phyloP scores from a whole-genome alignment of 2,113 vertebrate genomes.

The Desmodus rotundus region DNA sequence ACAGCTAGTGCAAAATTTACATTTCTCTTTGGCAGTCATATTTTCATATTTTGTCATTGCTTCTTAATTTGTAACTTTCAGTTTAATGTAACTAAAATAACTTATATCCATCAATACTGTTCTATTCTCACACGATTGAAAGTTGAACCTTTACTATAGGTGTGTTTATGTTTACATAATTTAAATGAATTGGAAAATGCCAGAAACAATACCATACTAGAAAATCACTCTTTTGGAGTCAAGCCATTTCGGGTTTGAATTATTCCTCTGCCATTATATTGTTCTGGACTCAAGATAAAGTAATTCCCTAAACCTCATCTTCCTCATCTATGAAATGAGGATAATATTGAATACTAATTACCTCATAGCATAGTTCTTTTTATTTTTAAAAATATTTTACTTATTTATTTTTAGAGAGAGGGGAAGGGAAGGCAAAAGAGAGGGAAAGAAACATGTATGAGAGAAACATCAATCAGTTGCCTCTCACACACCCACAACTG shows the following conservation, averaged over 20 bases:
- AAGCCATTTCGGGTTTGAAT: neutral
- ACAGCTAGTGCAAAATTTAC: neutral
- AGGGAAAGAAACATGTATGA: no score
- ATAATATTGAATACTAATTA: neutral
- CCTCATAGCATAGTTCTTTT: neutral
- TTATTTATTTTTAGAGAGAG: no score
- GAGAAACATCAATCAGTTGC: no score
- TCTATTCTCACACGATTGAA: neutral
- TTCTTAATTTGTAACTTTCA: neutral
- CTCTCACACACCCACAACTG: no score
- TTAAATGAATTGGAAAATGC: neutral
- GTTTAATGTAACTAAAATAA: neutral
- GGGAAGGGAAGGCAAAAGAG: no score
- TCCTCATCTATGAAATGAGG: neutral
- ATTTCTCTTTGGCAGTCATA: neutral
- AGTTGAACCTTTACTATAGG: neutral
- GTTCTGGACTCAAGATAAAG: neutral
- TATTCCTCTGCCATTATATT: neutral
- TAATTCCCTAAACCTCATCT: neutral
- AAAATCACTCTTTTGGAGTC: neutral
- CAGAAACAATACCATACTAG: neutral
- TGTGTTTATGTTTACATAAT: neutral
- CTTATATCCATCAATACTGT: neutral
- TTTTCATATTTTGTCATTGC: neutral
- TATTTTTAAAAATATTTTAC: no score